phyloP scores from a whole-genome alignment of 2,888 invertebrate species.

The Podabrus alpinus region DNA sequence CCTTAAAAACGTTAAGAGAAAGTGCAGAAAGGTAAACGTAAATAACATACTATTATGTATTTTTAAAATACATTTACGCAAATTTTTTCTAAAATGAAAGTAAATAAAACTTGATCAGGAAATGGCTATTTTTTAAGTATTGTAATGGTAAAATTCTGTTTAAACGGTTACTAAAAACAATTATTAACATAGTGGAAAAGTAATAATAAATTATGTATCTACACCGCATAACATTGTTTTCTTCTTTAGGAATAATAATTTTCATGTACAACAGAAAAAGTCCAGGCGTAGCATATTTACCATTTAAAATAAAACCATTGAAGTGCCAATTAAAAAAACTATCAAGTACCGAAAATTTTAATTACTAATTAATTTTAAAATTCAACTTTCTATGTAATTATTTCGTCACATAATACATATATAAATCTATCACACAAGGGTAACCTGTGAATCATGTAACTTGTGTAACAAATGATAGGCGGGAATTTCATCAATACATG shows the following conservation, averaged over 20 bases:
- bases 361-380: not conserved
- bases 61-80: not conserved
- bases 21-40: not conserved
- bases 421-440: not conserved
- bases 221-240: no score
- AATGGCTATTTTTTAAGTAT: not conserved
- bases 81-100: not conserved
- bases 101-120: not conserved
- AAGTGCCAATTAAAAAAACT: not conserved
- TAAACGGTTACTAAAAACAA: not conserved
- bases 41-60: not conserved
- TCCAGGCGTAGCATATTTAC: not conserved
- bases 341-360: not conserved
- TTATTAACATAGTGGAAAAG: no score
- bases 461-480: not conserved
- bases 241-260: no score
- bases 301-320: not conserved
- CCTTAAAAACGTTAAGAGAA: not conserved
- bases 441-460: not conserved
- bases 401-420: not conserved
- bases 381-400: not conserved
- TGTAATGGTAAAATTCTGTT: not conserved
- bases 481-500: slow-evolving; percentile 10
- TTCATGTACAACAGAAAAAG: not conserved
- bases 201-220: no score